Evolutionary conservation across 2,888 invertebrate species (phyloP), one percentile per base, ranked within the genome.

Genomic region (Germaria angustata): DNA sequence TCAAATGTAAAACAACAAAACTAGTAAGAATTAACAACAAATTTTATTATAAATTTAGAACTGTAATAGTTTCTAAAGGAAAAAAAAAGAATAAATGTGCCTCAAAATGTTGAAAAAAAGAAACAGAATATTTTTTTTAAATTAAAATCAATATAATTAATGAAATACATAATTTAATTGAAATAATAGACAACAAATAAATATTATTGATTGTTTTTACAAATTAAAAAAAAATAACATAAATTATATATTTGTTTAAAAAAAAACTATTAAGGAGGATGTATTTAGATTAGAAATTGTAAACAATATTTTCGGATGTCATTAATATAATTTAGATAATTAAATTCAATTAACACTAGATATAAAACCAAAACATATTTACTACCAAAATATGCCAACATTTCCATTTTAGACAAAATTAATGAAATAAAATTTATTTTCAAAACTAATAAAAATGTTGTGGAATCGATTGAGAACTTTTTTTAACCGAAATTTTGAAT

Each of bases 31-130:
- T 59, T 44, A 80, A 68, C 24, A 75, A 79, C 28, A 71, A 55
- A 63, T 36, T 55, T 34, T 71, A 68, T 44, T 59, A 24, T 51
- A 72, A 11, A 51, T 53, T 6, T 68, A 63, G 32, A 80, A 39
- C 17, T 39, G 2, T 46, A 44, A 59, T 6, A 73, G 49, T 59
- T 68, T 68, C 72, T 66, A 57, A 61, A 80, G 49, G 32, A 77
- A 68, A 69, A 59, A n/a, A n/a, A 78, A 81, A 53, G 0, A 63
- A 39, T 79, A 69, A 76, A 82, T 82, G 82, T 82, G 82, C 82
- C 82, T 82, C 82, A 79, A 79, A 55, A 66, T 71, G 71, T 79
- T 78, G 39, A 46, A 36, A 46, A 32, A 46, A 17, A 46, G 17
- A 59, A 41, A 5, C 9, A 24, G 13, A 32, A 32, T 17, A 68